Evolutionary conservation across 2,888 invertebrate genomes (phyloP).

Genomic region (Andrena marginata): DNA sequence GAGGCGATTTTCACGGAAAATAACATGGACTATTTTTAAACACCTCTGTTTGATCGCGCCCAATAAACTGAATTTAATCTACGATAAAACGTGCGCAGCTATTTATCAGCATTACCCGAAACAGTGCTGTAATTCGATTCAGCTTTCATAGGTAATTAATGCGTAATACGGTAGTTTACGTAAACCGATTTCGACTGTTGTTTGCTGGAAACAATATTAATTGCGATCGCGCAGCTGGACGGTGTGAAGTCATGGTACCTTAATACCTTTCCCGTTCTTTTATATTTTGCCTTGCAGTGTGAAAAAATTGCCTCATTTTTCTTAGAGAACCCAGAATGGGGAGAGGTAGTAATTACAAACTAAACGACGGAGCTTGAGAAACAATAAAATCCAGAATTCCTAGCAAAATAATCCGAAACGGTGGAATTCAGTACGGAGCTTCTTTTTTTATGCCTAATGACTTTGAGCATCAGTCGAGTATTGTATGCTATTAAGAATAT

Average conservation of each 20-base stretch:
- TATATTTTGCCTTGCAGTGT: neutral
- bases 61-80: neutral
- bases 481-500: no score
- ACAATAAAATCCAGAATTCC: neutral
- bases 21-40: conserved; percentile 2
- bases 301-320: neutral
- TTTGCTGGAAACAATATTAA: neutral
- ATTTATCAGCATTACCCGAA: neutral
- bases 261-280: neutral
- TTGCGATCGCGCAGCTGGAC: neutral
- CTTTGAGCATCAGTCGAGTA: no score
- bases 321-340: neutral
- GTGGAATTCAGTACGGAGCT: no score
- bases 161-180: conserved; percentile 1
- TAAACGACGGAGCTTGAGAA: neutral
- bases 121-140: conserved; percentile 16
- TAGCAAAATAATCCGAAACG: neutral
- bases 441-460: no score
- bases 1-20: neutral
- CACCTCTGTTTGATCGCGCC: neutral
- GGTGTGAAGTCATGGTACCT: neutral
- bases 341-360: neutral
- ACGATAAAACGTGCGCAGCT: neutral
- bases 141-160: conserved; percentile 10
- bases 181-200: conserved; percentile 10